Evolutionary conservation across 2,797 vertebrate species (phyloP).

Genomic region (Trichosurus vulpecula): DNA sequence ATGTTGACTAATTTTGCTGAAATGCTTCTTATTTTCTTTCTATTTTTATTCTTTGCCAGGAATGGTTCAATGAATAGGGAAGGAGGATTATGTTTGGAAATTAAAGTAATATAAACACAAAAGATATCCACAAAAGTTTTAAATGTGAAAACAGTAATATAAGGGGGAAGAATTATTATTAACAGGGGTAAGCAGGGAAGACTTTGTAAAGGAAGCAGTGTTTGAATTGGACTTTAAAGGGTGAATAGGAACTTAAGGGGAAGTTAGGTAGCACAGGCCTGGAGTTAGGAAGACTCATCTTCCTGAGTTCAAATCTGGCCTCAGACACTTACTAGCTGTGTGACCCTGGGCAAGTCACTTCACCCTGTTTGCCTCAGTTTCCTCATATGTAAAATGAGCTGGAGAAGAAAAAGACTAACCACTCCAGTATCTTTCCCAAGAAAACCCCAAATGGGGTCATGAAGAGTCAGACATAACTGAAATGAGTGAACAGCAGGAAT

Average conservation of each 20-base stretch:
- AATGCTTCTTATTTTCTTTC: background rate
- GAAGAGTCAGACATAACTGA: background rate
- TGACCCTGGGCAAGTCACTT: background rate
- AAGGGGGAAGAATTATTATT: background rate
- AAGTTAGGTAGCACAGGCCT: background rate
- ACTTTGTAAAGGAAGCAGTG: background rate
- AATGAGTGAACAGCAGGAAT: background rate
- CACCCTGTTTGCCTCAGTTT: background rate
- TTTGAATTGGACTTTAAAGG: background rate
- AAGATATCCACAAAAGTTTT: background rate
- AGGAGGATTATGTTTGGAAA: background rate
- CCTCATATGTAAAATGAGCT: background rate
- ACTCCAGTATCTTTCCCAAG: background rate
- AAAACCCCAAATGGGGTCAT: background rate
- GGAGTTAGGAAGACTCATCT: background rate
- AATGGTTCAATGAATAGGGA: background rate
- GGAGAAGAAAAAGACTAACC: background rate
- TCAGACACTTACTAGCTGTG: background rate
- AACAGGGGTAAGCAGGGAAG: background rate
- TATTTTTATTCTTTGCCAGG: background rate
- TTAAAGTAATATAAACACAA: background rate
- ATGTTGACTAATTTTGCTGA: background rate
- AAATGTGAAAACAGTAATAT: background rate
- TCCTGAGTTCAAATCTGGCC: background rate
- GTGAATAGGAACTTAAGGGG: background rate